phyloP scores from a whole-genome alignment of 1,140 invertebrate genomes.

The Cardiocondyla obscurior region DNA sequence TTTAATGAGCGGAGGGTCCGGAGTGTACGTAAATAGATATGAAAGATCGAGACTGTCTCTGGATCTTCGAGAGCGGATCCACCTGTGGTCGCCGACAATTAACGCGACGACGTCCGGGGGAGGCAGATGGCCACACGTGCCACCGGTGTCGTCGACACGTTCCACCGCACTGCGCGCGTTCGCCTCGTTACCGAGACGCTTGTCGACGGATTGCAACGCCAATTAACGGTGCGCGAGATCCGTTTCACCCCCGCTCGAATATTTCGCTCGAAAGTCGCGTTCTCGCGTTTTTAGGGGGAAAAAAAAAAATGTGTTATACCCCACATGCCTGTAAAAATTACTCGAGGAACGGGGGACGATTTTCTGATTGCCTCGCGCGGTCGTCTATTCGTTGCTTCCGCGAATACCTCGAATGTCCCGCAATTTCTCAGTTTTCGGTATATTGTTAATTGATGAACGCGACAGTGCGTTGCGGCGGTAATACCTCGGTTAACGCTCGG shows the following conservation, averaged over 20 bases:
- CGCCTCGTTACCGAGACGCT: slow-evolving; percentile 30
- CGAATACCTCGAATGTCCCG: neutral
- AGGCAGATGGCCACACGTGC: neutral
- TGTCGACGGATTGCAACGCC: slow-evolving; percentile 34
- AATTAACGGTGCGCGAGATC: slow-evolving; percentile 23
- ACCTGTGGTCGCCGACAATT: slow-evolving; percentile 24
- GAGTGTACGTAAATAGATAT: neutral
- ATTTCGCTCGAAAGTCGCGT: neutral
- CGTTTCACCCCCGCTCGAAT: neutral
- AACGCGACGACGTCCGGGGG: neutral
- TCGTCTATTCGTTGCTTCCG: neutral
- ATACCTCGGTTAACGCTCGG: neutral
- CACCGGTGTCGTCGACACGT: slow-evolving; percentile 29
- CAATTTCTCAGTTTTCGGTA: neutral
- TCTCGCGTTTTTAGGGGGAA: no score
- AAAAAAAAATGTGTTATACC: no score
- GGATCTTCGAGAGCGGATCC: neutral
- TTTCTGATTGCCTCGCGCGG: no score
- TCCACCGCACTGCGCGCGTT: slow-evolving; percentile 33
- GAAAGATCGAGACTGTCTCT: neutral
- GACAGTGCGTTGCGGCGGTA: neutral
- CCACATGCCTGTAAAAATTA: neutral
- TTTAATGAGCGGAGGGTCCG: neutral
- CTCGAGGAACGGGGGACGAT: neutral
- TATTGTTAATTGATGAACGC: neutral